Conservation (phyloP, 2,113 vertebrate species). For the Tapirus terrestris region DNA sequence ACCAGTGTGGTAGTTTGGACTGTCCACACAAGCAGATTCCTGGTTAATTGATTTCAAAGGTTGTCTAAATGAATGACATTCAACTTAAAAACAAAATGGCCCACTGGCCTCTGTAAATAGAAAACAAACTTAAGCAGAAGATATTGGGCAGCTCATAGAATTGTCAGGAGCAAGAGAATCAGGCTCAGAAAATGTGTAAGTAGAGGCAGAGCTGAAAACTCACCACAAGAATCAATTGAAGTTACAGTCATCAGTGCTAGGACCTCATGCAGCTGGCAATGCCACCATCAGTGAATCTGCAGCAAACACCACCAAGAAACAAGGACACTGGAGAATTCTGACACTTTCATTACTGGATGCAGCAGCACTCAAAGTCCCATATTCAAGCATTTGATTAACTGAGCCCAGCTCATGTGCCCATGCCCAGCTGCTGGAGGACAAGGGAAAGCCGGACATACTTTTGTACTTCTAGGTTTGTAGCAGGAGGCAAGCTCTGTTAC, state of each 20-base stretch:
- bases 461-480: neutral
- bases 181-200: neutral
- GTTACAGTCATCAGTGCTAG: neutral
- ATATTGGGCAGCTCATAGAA: neutral
- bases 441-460: neutral
- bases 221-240: neutral
- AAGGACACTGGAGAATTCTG: neutral
- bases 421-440: neutral
- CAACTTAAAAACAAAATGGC: neutral
- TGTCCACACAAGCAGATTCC: neutral
- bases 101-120: neutral
- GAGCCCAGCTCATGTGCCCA: neutral
- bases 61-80: neutral
- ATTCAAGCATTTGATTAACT: neutral
- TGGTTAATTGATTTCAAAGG: conserved; percentile 6
- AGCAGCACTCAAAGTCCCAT: neutral
- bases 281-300: neutral
- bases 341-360: neutral
- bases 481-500: neutral
- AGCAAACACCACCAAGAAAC: neutral
- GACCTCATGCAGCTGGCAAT: neutral
- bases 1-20: neutral
- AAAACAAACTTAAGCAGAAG: neutral
- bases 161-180: neutral
- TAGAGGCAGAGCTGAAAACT: neutral